These are phyloP conservation scores for Tinea pellionella DNA, from an alignment of 2,888 invertebrate species.

Conservation along the genomic window DNA sequence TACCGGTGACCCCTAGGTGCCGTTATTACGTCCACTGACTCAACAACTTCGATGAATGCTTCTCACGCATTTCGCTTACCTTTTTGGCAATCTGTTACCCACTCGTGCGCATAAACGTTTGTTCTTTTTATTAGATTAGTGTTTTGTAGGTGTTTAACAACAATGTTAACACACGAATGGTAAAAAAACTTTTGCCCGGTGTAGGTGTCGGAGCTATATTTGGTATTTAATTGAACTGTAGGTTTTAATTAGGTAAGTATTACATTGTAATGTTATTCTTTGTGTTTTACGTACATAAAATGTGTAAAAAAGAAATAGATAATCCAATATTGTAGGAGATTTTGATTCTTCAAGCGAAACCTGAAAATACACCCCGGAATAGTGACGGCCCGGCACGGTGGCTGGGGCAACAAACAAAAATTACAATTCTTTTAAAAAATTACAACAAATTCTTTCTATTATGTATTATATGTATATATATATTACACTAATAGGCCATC, in stretches of 20 bases:
- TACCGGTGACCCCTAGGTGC: slow-evolving; percentile 11
- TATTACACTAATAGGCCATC: too few species aligned
- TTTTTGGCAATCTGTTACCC: background rate
- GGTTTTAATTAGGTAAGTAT: background rate
- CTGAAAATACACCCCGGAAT: too few species aligned
- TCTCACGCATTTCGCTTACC: slow-evolving; percentile 12
- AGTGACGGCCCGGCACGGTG: too few species aligned
- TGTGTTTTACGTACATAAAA: too few species aligned
- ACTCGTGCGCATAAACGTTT: slow-evolving; percentile 3
- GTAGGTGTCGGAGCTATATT: background rate
- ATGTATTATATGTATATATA: too few species aligned
- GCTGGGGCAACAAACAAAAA: too few species aligned
- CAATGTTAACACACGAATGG: background rate
- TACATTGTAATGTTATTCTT: too few species aligned
- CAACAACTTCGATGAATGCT: slow-evolving; percentile 7
- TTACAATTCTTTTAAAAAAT: too few species aligned
- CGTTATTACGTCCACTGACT: slow-evolving; percentile 15
- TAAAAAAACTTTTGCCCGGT: background rate
- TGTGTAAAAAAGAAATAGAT: too few species aligned
- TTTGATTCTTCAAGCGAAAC: too few species aligned
- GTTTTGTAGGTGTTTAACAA: background rate
- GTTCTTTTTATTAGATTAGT: background rate
- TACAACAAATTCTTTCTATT: too few species aligned
- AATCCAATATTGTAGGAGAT: too few species aligned
- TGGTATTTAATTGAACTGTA: background rate